Base-by-base conservation (phyloP, 2,888 invertebrate genomes). In the Myathropa florea region DNA sequence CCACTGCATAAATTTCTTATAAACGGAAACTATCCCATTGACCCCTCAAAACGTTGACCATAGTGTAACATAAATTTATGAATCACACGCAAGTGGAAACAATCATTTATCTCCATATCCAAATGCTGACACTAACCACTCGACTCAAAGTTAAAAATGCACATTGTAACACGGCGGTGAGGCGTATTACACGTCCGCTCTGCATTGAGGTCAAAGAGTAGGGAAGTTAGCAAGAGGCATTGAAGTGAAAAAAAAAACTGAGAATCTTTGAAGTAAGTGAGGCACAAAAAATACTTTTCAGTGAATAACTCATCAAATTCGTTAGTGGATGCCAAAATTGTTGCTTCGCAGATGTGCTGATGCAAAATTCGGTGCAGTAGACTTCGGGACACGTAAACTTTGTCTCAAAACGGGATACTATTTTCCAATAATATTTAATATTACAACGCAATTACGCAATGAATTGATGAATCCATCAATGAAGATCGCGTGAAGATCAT, bases 381-480 rank as follows among this genome's bases (percentile, higher is more conserved):
- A 2, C 33, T 2, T 3, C 46, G 61, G 68, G 68, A 33, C 57
- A 24, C 59, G 24, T 26, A 36, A 81, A 81, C 73, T 81, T 81
- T 81, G 73, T 68, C 80, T 28, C 36, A 24, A 23, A 59, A 76
- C 55, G 59, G 72, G 6, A 24, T 30, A 14, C 24, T 64, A n/a
- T 72, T 60, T 59, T 60, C 75, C 46, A 67, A 72, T 72, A 77
- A 71, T 57, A 18, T 9, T 46, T 26, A 53, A 64, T 57, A 57
- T 46, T 63, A 36, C 61, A 57, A 67, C 26, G 26, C 24, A 75
- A 73, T 85, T 85, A 85, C 72, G 84, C 84, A 85, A 85, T 73
- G 23, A 33, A 71, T 59, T 18, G 18, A n/a, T 12, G 7, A 3
- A 12, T 33, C 12, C 12, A 33, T 46, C 18, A 46, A 7, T 4